phyloP scores from a whole-genome alignment of 2,797 vertebrate species.

The Lerista edwardsae region DNA sequence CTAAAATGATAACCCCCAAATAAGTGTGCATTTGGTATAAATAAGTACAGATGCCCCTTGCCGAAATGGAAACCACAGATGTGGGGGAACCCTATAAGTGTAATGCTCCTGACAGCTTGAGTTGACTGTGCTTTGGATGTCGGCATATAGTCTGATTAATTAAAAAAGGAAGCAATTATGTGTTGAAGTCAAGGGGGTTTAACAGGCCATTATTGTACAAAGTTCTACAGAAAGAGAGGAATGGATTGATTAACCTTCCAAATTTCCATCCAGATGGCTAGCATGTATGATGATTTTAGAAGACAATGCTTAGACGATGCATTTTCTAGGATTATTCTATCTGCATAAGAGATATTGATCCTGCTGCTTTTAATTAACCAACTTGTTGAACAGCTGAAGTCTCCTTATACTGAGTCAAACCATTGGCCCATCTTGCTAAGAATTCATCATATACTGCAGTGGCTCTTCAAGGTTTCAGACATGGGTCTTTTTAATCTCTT shows the following conservation, averaged over 20 bases:
- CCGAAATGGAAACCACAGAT: no score
- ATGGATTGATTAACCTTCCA: not conserved
- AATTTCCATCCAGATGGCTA: constrained; percentile 10
- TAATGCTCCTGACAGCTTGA: constrained; percentile 23
- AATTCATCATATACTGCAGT: no score
- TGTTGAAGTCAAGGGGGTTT: constrained; percentile 35
- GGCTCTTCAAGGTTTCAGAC: no score
- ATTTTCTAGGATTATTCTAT: constrained; percentile 7
- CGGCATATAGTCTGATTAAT: constrained; percentile 19
- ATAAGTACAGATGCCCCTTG: no score
- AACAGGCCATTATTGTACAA: constrained; percentile 3
- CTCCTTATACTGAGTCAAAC: no score
- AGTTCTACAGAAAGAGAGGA: not conserved
- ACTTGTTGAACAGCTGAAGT: no score
- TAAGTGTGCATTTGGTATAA: no score
- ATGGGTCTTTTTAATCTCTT: no score
- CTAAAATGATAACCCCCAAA: no score
- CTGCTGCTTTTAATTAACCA: no score
- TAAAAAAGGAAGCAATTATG: constrained; percentile 26
- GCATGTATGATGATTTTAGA: not conserved
- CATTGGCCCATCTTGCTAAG: no score
- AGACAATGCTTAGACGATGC: not conserved
- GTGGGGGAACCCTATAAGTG: no score
- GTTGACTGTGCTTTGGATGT: not conserved
- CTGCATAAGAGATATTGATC: not conserved